Conservation (phyloP, 2,797 vertebrate species). For the Eospalax fontanierii region DNA sequence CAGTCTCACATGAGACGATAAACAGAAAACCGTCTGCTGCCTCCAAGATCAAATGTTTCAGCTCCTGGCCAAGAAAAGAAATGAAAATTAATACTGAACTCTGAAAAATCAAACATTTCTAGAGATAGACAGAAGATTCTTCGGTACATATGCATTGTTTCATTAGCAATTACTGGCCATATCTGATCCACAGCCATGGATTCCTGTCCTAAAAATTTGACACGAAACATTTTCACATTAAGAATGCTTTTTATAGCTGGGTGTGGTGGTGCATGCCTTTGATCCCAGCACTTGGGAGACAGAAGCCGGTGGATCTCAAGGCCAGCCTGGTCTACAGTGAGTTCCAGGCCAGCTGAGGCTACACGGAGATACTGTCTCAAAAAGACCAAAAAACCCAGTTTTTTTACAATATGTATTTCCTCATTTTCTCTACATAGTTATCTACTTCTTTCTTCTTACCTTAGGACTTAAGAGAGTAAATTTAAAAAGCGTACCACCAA, state of each 20-base stretch:
- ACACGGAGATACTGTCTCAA: too few relatives aligned
- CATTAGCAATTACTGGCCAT: background rate
- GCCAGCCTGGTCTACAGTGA: too few relatives aligned
- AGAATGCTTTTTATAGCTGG: too few relatives aligned
- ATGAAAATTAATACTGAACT: slow-evolving; percentile 68
- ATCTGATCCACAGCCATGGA: background rate
- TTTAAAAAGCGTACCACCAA: background rate
- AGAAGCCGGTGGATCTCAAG: too few relatives aligned
- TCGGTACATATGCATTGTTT: background rate
- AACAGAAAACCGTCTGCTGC: slow-evolving; percentile 98
- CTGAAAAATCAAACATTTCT: slow-evolving; percentile 46
- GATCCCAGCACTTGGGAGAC: too few relatives aligned
- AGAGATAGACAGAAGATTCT: background rate
- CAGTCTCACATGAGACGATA: slow-evolving; percentile 97
- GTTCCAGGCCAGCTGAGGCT: too few relatives aligned
- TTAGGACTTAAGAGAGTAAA: slow-evolving; percentile 54
- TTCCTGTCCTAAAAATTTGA: background rate
- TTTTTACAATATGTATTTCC: background rate
- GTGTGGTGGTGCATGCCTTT: too few relatives aligned
- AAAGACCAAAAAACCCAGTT: background rate
- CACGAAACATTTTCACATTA: background rate
- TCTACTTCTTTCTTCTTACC: background rate
- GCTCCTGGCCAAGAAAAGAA: slow-evolving; percentile 90
- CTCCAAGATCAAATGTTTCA: slow-evolving; percentile 97
- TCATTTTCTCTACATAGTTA: slow-evolving; percentile 27